Evolutionary conservation across 2,888 invertebrate species (phyloP).

Genomic region (Synergus itoensis): DNA sequence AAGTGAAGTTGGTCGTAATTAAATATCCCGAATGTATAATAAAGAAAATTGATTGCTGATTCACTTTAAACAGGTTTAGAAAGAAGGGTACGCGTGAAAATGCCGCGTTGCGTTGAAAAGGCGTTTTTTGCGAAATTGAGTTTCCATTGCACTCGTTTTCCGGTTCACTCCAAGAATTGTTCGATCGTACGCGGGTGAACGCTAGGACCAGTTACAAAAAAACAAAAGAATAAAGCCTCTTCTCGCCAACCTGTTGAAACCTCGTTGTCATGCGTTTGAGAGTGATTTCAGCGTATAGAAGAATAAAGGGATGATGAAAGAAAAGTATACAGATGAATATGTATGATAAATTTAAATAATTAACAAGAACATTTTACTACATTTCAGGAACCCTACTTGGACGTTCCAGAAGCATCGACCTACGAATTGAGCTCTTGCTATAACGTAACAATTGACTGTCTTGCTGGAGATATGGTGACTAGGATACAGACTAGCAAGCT

Average conservation of each 20-base stretch:
- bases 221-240: constrained; percentile 65
- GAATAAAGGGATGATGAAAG: neutral
- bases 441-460: constrained; percentile 95
- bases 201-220: constrained; percentile 52
- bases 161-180: constrained; percentile 57
- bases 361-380: constrained; percentile 12
- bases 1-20: neutral
- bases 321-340: neutral
- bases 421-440: constrained; percentile 96
- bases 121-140: constrained; percentile 66
- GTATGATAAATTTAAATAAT: neutral
- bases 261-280: constrained; percentile 46
- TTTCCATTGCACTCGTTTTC: constrained; percentile 67
- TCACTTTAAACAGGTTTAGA: constrained; percentile 53
- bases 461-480: constrained; percentile 95
- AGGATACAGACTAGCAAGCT: constrained; percentile 94
- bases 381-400: constrained; percentile 90
- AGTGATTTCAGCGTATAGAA: constrained; percentile 23
- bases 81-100: constrained; percentile 59
- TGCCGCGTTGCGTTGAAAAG: constrained; percentile 56
- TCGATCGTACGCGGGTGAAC: constrained; percentile 57
- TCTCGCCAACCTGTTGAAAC: constrained; percentile 68
- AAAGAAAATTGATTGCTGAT: constrained; percentile 3
- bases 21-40: neutral
- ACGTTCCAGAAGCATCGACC: constrained; percentile 94